Evolutionary conservation across 1,140 invertebrate genomes (phyloP), one percentile per base, ranked within the genome.

Genomic region (Drosophila erecta): DNA sequence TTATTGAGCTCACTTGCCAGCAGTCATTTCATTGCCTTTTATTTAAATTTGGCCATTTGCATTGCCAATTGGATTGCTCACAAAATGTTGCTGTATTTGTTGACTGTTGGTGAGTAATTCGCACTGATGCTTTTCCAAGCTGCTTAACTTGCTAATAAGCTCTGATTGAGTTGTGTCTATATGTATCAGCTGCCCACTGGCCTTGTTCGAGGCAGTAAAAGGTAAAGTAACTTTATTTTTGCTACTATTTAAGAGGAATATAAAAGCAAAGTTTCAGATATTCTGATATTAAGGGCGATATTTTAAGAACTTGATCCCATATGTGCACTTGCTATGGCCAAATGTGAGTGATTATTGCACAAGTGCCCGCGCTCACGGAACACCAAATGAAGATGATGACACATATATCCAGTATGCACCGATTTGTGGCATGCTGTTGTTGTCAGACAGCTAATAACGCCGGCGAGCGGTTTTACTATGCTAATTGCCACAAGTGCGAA

Each of bases 21-120:
- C 47, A 67, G 0, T 38, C 17, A 17, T 4, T 37, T 38, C 15
- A 33, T 50, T 51, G 44, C 46, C 44, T 35, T 37, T 15, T 54
- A 55, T 41, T 49, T 35, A 12, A 43, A 11, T 65, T 65, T 65
- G 37, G 59, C 55, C 44, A 81, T 77, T 81, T 81, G 61, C 60
- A 81, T 73, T 74, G 61, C 69, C 75, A 79, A 83, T 79, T 84
- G 30, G 11, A 37, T 33, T 35, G 27, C 15, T 12, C 1, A 56
- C 62, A 70, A 17, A 38, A 53, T 61, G 49, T 73, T 54, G 43
- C 2, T 72, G 22, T 24, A 55, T 43, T 66, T 44, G 35, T 15
- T 43, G 30, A 47, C 22, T 57, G 17, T 27, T 49, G 50, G 24
- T 70, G 66, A 70, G 40, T 70, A 70, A 57, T 70, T 15, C 30